Evolutionary conservation across 2,797 vertebrate genomes (phyloP).

Genomic region (Phoebastria nigripes): DNA sequence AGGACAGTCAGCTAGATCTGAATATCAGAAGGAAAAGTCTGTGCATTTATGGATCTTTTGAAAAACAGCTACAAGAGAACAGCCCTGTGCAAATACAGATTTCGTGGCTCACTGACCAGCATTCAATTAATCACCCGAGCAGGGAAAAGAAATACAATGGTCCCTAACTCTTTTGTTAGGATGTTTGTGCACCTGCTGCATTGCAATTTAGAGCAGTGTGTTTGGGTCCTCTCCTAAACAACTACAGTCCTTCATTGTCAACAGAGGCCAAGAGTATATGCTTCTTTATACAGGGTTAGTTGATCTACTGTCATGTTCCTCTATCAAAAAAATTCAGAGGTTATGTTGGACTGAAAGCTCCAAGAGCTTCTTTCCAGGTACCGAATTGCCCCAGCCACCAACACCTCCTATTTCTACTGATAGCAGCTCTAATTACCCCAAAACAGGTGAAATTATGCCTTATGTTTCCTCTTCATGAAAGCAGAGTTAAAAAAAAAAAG

Average conservation of each 20-base stretch:
- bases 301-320: rapidly evolving
- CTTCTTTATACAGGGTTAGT: neutral
- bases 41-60: neutral
- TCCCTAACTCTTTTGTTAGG: neutral
- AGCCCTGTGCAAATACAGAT: neutral
- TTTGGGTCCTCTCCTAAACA: neutral
- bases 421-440: neutral
- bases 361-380: neutral
- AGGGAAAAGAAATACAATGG: neutral
- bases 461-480: neutral
- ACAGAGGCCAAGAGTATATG: neutral
- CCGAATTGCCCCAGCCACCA: neutral
- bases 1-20: neutral
- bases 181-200: neutral
- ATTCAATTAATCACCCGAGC: neutral
- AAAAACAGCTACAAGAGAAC: neutral
- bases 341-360: neutral
- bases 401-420: neutral
- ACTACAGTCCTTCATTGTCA: neutral
- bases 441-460: neutral
- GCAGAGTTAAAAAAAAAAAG: neutral
- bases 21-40: neutral
- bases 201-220: neutral
- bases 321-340: neutral
- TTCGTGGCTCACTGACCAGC: neutral